Percentiles rank a stretch among this genome's conserved stretches.
Evolutionary conservation across 2,888 invertebrate genomes (phyloP).

Genomic region (Caenorhabditis macrosperma): DNA sequence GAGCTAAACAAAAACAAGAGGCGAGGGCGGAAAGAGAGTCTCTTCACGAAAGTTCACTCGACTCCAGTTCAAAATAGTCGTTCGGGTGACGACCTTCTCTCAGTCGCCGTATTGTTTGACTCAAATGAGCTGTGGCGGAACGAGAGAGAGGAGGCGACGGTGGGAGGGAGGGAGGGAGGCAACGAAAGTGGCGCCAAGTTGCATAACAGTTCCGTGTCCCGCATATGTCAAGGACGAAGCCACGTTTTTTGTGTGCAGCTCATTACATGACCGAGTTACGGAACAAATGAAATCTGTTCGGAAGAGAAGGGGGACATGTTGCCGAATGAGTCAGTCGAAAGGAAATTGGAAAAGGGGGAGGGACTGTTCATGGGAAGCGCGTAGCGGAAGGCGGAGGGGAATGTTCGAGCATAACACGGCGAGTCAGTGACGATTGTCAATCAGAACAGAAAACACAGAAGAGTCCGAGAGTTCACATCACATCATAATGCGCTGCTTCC

Average conservation of each 20-base stretch:
- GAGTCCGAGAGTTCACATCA: background rate
- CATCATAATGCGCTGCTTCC: conserved; percentile 1
- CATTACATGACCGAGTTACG: conserved; percentile 53
- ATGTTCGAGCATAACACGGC: background rate
- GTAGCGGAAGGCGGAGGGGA: background rate
- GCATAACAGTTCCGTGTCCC: conserved; percentile 52
- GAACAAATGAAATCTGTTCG: conserved; percentile 31
- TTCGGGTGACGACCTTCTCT: conserved; percentile 36
- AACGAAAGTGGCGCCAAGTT: conserved; percentile 42
- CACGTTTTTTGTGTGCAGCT: conserved; percentile 46
- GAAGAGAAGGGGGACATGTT: conserved; percentile 22
- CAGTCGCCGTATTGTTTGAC: conserved; percentile 46
- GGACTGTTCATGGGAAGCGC: conserved; percentile 6
- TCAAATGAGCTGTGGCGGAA: conserved; percentile 51
- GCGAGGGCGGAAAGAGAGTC: background rate
- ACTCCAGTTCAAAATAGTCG: conserved; percentile 16
- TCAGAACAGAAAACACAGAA: no score
- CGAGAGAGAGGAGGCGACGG: conserved; percentile 5
- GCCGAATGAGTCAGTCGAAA: conserved; percentile 35
- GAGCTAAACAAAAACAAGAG: conserved; percentile 45
- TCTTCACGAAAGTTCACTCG: conserved; percentile 14
- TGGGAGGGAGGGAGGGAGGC: background rate
- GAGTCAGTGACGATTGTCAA: no score
- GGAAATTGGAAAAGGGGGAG: conserved; percentile 29
- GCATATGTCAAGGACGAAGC: conserved; percentile 37